Evolutionary conservation across 64 coral and sea anemone species (phyloP).

Genomic region (Platygyra sinensis): DNA sequence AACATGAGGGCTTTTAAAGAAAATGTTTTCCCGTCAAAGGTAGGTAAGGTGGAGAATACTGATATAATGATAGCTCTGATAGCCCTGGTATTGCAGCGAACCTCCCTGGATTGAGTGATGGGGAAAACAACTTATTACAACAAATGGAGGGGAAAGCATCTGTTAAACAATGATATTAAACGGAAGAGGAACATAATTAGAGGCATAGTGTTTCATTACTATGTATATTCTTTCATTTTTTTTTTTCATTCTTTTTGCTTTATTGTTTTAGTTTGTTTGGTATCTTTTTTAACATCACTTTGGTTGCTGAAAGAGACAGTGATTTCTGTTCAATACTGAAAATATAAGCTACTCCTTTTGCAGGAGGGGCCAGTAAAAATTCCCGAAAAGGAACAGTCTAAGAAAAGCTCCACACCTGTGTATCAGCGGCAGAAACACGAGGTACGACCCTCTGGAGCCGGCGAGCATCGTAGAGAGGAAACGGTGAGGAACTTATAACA

Average conservation of each 20-base stretch:
- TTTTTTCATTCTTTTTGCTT: no score
- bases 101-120: neutral
- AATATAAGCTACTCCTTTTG: neutral
- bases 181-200: no score
- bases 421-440: constrained; percentile 7
- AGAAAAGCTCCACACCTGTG: neutral
- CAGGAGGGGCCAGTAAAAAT: constrained; percentile 42
- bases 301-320: no score
- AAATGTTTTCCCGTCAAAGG: constrained; percentile 40
- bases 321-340: no score
- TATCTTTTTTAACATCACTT: no score
- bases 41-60: neutral
- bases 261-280: no score
- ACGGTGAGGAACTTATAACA: neutral
- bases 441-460: neutral
- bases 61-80: neutral
- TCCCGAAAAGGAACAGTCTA: neutral
- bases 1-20: constrained; percentile 54
- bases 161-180: no score
- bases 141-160: no score
- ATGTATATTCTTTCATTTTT: no score
- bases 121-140: no score
- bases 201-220: no score
- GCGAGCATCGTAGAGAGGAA: neutral
- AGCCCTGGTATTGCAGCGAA: neutral